Base-by-base conservation (phyloP, 2,113 vertebrate species). In the Rhinolophus sinicus region DNA sequence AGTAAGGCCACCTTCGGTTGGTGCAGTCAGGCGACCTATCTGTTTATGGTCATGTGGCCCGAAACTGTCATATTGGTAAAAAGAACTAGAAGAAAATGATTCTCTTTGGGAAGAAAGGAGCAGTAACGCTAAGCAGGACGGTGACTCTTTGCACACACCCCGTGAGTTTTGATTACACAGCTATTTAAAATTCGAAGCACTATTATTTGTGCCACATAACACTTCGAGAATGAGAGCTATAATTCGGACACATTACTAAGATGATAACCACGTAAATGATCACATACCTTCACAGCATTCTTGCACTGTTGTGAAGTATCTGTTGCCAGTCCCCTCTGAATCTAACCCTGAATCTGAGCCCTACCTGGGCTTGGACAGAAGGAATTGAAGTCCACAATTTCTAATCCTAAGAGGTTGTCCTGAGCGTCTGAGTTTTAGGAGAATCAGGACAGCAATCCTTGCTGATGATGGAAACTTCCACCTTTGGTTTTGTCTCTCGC, bases 261-360 rank as follows among this genome's bases (percentile, higher is more conserved):
- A 38, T 54, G n/a, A 73, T 9, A 19, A 69, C 60, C 30, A 21
- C 10, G 6, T 22, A 35, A 82, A 78, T 11, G 33, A 54, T 56
- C 26, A 16, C 30, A 19, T 30, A 54, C 26, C 47, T 88, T 77
- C 93, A 78, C 22, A 22, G 13, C 54, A 0, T 10, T 38, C 35
- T 72, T 88, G 62, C 24, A 13, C n/a, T 62, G 3, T 33, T 50
- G 64, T 44, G 44, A 58, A 44, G 52, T 26, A 67, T 64, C 10
- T 56, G 19, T 30, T 0, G 0, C 15, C 0, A 1, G 38, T 26
- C 16, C 22, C 67, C 35, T 77, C 62, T 22, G 38, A 28, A 38
- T 28, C 12, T 67, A 67, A 56, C 56, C 19, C 2, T 1, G 15
- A 58, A 76, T 92, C 75, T 54, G 33, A 60, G 18, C 28, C 70